Conservation (phyloP, 2,113 vertebrate species). For the Muntiacus reevesi region DNA sequence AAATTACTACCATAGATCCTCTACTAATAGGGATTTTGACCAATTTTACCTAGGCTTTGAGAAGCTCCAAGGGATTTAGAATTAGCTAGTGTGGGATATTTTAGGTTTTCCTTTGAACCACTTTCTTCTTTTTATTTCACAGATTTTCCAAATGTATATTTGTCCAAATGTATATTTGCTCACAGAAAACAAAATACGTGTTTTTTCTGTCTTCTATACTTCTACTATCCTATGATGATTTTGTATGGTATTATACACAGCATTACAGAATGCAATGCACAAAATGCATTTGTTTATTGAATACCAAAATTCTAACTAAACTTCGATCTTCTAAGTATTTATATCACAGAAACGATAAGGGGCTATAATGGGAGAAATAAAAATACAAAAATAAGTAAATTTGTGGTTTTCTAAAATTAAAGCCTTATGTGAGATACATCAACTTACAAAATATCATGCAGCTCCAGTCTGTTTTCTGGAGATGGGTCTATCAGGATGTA, state of each 20-base stretch:
- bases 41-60: background rate
- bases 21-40: background rate
- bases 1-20: background rate
- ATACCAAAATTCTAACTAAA: background rate
- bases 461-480: conserved; percentile 92
- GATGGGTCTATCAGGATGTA: conserved; percentile 96
- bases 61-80: background rate
- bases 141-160: background rate
- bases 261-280: background rate
- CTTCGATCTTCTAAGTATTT: background rate
- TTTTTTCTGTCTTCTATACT: background rate
- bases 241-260: background rate
- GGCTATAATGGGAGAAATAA: background rate
- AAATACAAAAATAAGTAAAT: background rate
- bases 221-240: background rate
- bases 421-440: background rate
- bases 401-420: background rate
- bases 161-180: background rate
- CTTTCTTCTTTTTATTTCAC: background rate
- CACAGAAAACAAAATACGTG: background rate
- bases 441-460: conserved; percentile 95
- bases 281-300: background rate
- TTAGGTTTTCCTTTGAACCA: background rate
- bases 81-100: background rate
- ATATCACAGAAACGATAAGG: background rate